Conservation (phyloP, 2,113 vertebrate genomes). For the Saguinus imperator region DNA sequence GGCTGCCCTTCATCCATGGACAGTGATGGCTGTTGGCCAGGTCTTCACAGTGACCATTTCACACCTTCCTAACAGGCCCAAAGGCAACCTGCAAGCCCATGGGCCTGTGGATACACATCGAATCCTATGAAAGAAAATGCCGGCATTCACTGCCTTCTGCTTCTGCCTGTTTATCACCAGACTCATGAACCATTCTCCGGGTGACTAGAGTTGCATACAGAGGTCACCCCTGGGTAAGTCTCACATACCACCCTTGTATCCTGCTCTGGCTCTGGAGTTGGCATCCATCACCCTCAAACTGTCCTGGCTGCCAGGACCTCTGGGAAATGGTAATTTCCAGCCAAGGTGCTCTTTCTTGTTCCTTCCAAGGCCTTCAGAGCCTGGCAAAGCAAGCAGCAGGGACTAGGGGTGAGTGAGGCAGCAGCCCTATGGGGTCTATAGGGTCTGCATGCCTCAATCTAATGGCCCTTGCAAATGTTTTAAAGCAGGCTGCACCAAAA, state of each 20-base stretch:
- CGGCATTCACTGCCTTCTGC: neutral
- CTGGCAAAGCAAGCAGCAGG: neutral
- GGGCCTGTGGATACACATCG: neutral
- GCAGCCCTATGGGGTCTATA: neutral
- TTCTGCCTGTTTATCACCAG: neutral
- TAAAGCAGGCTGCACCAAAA: neutral
- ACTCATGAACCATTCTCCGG: neutral
- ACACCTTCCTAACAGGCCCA: neutral
- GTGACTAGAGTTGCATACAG: neutral
- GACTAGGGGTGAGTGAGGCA: neutral
- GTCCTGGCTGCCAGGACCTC: neutral
- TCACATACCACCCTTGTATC: neutral
- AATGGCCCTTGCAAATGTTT: neutral
- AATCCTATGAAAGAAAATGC: neutral
- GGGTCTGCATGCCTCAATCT: neutral
- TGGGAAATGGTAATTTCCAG: neutral
- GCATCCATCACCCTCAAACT: neutral
- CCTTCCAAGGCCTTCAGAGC: neutral
- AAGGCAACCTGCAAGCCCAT: neutral
- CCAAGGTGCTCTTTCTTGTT: neutral
- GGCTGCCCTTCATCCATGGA: neutral
- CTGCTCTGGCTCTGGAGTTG: neutral
- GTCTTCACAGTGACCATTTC: neutral
- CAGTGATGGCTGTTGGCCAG: accelerated
- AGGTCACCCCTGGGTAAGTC: neutral